Evolutionary conservation across 2,888 invertebrate genomes (phyloP), one percentile per base, ranked within the genome.

Genomic region (Heteromurus nitidus): DNA sequence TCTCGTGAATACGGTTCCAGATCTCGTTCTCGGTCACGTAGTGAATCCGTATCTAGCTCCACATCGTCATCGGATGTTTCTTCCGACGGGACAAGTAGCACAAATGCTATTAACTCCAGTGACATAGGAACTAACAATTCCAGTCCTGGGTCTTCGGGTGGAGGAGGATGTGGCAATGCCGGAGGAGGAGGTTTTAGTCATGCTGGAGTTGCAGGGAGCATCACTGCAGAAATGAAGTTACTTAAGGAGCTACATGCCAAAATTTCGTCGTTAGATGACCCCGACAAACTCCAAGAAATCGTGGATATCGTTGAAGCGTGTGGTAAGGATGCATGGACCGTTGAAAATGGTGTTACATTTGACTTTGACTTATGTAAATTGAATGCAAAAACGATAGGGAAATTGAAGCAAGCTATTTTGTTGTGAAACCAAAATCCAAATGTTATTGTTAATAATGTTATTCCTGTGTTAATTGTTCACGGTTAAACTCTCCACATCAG

Each of bases 321-420:
- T 50, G 87, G 86, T 13, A 86, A 82, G 31, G 87, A 87, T 67
- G 80, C 74, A 9, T 87, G 86, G 86, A 80, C 84, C 2, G 83
- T 82, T 3, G 87, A 87, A 13, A 79, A 85, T 31, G 87, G 87
- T n/a, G 16, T 84, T 18, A 85, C 86, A 1, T 87, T 87, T 80
- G 87, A 87, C 72, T 87, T 87, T 82, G 87, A 87, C 74, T 77
- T 87, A 62, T 87, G 87, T 69, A 87, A 87, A 83, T 60, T 87
- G 11, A 86, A 81, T 75, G 84, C 86, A 47, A 81, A 75, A 55
- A 85, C 87, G 1, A 86, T 87, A 50, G 79, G 80, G 20, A 85
- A 82, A 74, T 72, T 87, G 47, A 84, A 86, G 65, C 81, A 86
- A 58, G 87, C 85, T 20, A 84, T 87, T 55, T 55, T 87, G 31